A percentile compares a stretch with the other conserved stretches of the same genome.
These are phyloP conservation scores for Neoaliturus tenellus DNA, from an alignment of 2,888 invertebrate species.

Conservation along the genomic window DNA sequence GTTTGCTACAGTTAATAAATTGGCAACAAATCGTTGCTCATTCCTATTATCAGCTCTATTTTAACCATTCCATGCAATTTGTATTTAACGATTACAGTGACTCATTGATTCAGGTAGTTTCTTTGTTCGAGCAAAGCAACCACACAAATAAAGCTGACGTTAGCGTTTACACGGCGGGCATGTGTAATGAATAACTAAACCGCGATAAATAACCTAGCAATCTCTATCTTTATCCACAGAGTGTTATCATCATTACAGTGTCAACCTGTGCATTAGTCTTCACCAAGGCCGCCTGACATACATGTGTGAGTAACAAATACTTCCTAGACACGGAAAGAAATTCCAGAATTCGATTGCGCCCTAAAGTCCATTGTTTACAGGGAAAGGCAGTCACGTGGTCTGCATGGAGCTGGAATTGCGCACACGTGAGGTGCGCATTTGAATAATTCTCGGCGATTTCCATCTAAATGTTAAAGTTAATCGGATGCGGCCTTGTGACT, in stretches of 20 bases:
- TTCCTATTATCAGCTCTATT: too few species aligned
- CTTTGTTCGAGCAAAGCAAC: too few species aligned
- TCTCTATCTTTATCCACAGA: background rate
- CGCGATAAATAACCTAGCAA: background rate
- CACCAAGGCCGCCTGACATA: background rate
- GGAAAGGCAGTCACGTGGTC: background rate
- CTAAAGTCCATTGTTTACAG: conserved; percentile 16
- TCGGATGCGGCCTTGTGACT: background rate
- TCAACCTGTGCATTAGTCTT: background rate
- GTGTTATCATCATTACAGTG: background rate
- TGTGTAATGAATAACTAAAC: background rate
- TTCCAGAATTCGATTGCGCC: background rate
- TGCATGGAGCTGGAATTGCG: background rate
- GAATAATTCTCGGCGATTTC: conserved; percentile 18
- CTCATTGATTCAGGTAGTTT: too few species aligned
- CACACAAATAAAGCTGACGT: background rate
- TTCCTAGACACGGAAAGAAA: conserved; percentile 5
- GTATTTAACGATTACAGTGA: too few species aligned
- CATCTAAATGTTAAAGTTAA: conserved; percentile 19
- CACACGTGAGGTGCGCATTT: background rate
- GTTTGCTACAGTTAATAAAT: too few species aligned
- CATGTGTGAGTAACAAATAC: background rate
- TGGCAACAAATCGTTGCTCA: too few species aligned
- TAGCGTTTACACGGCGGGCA: background rate
- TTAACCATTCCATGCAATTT: too few species aligned